A percentile compares a stretch with the other conserved stretches of the same genome.
phyloP scores from a whole-genome alignment of 2,888 invertebrate species.

The Drosophila maculinotata region DNA sequence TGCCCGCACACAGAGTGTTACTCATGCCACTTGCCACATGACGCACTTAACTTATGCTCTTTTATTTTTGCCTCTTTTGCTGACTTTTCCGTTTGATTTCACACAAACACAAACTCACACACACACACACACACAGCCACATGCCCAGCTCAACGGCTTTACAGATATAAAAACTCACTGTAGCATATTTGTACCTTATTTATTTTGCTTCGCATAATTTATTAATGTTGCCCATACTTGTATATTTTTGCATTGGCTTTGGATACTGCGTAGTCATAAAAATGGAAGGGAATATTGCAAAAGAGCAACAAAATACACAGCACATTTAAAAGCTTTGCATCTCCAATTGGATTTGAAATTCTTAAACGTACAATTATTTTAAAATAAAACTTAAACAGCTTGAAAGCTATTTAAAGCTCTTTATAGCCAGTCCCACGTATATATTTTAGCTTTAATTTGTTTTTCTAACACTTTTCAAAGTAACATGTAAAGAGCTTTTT shows the following conservation, averaged over 20 bases:
- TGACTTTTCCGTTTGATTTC: constrained; percentile 75
- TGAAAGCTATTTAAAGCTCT: background rate
- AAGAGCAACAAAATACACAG: background rate
- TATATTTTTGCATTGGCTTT: constrained; percentile 7
- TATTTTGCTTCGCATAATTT: constrained; percentile 71
- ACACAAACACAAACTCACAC: constrained; percentile 35
- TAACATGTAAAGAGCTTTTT: background rate
- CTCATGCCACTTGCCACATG: constrained; percentile 44
- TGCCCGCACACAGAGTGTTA: constrained; percentile 15
- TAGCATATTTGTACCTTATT: constrained; percentile 74
- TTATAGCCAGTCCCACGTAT: no score
- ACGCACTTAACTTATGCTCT: constrained; percentile 72
- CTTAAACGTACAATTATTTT: no score
- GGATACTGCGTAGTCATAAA: constrained; percentile 1
- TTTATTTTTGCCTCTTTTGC: constrained; percentile 64
- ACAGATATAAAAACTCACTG: constrained; percentile 45
- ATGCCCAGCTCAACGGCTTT: constrained; percentile 49
- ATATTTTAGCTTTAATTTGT: constrained; percentile 5
- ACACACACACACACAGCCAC: constrained; percentile 12
- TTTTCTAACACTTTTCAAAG: no score
- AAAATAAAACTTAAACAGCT: no score
- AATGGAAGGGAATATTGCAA: constrained; percentile 5
- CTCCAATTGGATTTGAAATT: background rate
- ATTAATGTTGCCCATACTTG: constrained; percentile 57
- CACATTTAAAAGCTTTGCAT: background rate